Evolutionary conservation across 1,140 invertebrate species (phyloP).

Genomic region (Glomeris maerens): DNA sequence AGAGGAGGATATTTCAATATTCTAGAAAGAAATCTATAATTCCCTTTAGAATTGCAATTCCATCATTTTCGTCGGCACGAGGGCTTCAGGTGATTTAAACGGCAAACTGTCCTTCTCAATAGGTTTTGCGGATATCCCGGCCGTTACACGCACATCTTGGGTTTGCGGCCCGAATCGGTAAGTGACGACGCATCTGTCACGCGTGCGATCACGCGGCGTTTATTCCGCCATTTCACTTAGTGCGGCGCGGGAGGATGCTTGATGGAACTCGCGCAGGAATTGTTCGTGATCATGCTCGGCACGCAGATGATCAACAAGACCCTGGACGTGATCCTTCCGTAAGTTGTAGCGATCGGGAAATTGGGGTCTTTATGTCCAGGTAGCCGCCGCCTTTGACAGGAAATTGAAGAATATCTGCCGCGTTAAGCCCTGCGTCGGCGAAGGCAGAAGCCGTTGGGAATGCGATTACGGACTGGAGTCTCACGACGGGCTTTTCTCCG

Average conservation of each 20-base stretch:
- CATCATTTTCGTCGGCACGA: no score
- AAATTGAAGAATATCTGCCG: no score
- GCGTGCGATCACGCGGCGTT: background rate
- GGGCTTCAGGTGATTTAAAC: no score
- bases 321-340: conserved; percentile 56
- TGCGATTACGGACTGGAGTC: conserved; percentile 46
- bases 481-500: conserved; percentile 57
- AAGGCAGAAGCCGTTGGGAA: conserved; percentile 45
- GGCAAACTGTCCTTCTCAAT: conserved; percentile 22
- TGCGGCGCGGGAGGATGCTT: conserved; percentile 67
- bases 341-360: conserved; percentile 20
- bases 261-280: conserved; percentile 64
- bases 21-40: no score
- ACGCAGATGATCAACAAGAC: conserved; percentile 67
- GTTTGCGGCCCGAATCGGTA: conserved; percentile 53
- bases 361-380: background rate
- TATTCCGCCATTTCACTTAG: conserved; percentile 28
- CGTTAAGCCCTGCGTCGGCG: no score
- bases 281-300: conserved; percentile 72
- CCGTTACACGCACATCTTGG: conserved; percentile 54
- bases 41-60: no score
- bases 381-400: background rate
- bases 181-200: conserved; percentile 19
- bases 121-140: conserved; percentile 60
- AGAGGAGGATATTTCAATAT: no score